Evolutionary conservation across 2,113 vertebrate species (phyloP), one percentile per base, ranked within the genome.

Genomic region (Pao palembangensis): DNA sequence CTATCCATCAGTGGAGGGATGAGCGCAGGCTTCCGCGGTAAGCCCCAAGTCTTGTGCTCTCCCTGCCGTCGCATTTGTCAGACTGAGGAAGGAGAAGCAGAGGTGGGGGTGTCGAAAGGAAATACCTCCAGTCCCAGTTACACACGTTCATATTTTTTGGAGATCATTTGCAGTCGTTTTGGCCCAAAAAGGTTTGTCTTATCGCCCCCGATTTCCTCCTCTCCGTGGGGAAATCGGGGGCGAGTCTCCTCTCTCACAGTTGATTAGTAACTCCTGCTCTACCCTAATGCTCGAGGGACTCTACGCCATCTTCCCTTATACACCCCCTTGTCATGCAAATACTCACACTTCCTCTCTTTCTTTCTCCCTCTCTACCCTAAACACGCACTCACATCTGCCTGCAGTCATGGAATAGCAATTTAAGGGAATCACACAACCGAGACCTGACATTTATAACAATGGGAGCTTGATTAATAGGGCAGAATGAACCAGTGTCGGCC

Each of bases 381-480:
- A 63, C 58, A 73, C 46, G 50, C 60, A 52, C 67, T 56, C 71
- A 58, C 65, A 60, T 54, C 66, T 83, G 78, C 79, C 73, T 50
- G 78, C 58, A 73, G 75, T 80, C 83, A 73, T 68, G 75, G 62
- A 61, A 76, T 64, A 65, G 78, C 80, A 84, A 81, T 84, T 78
- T 79, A 69, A 76, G 69, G 69, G 70, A 82, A 67, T 76, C 80
- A 53, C 70, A 73, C 78, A 79, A 72, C 56, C 77, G 78, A 68
- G 83, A 66, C 72, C 75, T 87, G 84, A 87, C 87, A 85, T 88
- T 86, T 87, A 64, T 74, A 79, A 88, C 84, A 88, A 86, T 85
- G 73, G 75, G 64, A 60, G 72, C 76, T 81, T 83, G 86, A 87
- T 86, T 89, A 83, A 88, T 88, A 88, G 83, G 84, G 83, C 84